Evolutionary conservation across 2,888 invertebrate genomes (phyloP), one percentile per base, ranked within the genome.

Genomic region (Hydriomena furcata): DNA sequence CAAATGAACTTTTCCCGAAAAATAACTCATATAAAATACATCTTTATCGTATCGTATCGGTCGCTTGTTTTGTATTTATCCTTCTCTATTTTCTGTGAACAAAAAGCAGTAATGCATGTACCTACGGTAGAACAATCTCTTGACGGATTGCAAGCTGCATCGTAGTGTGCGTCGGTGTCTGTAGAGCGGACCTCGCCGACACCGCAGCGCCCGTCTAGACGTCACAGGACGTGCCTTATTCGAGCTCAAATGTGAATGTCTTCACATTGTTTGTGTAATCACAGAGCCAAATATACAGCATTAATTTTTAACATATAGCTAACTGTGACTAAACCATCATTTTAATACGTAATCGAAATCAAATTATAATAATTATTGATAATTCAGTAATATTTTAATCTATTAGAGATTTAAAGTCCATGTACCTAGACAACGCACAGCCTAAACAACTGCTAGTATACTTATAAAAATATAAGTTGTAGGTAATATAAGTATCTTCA

Each of bases 141-240:
- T 78, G 80, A 79, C 71, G 71, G 67, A 81, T 80, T 74, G 72
- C 66, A 52, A 63, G 46, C 53, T 55, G 56, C 62, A 61, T 55
- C 51, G 51, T 17, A 38, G 54, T 51, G 52, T 58, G 54, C 52
- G 37, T n/a, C n/a, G n/a, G n/a, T n/a, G n/a, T n/a, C n/a, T n/a
- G n/a, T n/a, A n/a, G n/a, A n/a, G 56, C 55, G 54, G 55, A 58
- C 27, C 10, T 13, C 55, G 58, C 56, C 49, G 55, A 57, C 60
- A 54, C 47, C 55, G 36, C 50, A 68, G 37, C 43, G 40, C 23
- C 28, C 49, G 60, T 63, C 69, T 73, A 66, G 68, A 68, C 71
- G 63, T 68, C 61, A 67, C 60, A 60, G 57, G 60, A 64, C 63
- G 54, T 58, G 61, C 61, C 65, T 67, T 64, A 64, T 63, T 68